phyloP scores from a whole-genome alignment of 2,797 vertebrate genomes.

The Catostomus latipinnis region DNA sequence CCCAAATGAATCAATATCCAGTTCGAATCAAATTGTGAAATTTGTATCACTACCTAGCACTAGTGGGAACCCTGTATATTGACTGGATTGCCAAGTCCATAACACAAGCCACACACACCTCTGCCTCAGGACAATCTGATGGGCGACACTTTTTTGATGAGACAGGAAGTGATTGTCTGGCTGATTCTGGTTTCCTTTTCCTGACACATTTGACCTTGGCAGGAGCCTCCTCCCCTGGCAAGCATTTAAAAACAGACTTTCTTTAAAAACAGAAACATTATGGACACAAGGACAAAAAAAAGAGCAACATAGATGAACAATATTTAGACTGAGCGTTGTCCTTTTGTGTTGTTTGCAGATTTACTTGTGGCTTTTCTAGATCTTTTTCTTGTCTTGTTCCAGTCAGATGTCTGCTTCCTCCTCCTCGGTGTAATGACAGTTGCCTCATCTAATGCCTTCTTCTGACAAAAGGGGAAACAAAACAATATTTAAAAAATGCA shows the following conservation, averaged over 20 bases:
- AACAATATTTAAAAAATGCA: no score
- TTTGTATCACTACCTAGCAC: no score
- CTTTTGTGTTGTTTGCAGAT: neutral
- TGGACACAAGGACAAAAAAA: neutral
- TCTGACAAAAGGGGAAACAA: neutral
- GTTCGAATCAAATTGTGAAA: no score
- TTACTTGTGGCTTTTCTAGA: slow-evolving; percentile 65
- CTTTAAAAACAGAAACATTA: neutral
- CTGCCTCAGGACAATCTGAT: slow-evolving; percentile 85
- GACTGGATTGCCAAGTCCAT: neutral
- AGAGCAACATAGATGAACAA: neutral
- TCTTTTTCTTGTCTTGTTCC: slow-evolving; percentile 58
- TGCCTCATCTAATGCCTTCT: slow-evolving; percentile 57
- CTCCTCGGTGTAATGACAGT: slow-evolving; percentile 53
- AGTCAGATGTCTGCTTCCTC: slow-evolving; percentile 62
- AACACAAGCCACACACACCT: slow-evolving; percentile 76
- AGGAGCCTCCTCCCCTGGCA: slow-evolving; percentile 79
- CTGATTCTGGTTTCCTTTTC: slow-evolving; percentile 84
- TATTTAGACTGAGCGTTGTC: neutral
- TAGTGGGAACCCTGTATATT: neutral
- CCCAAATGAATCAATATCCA: no score
- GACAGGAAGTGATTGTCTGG: slow-evolving; percentile 72
- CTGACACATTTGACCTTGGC: slow-evolving; percentile 88
- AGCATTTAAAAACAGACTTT: neutral
- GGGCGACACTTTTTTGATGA: slow-evolving; percentile 86